Percentiles rank a stretch among this genome's conserved stretches.
Conservation (phyloP, 2,888 invertebrate species). For the Scelioninae gen. 1 region DNA sequence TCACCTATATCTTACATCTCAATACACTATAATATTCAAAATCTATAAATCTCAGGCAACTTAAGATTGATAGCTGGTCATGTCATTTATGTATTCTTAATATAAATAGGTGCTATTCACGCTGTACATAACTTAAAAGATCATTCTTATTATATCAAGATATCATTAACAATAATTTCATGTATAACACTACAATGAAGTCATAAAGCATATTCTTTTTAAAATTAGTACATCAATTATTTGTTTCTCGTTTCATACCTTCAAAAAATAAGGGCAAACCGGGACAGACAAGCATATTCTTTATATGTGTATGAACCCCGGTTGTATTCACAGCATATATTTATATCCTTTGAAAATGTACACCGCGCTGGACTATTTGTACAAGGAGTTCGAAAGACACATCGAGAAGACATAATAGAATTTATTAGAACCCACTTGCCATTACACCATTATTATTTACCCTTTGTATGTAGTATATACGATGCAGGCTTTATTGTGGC, state of each 20-base stretch:
- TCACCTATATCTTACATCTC: constrained; percentile 1
- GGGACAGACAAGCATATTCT: not conserved
- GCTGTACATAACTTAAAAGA: not conserved
- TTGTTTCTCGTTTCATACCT: constrained; percentile 12
- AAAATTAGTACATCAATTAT: constrained; percentile 8
- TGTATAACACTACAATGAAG: not conserved
- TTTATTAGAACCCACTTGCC: constrained; percentile 78
- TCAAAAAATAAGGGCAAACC: constrained; percentile 26
- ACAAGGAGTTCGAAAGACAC: constrained; percentile 64
- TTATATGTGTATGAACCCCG: not conserved
- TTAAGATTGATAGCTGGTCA: too few species aligned
- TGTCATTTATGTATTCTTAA: too few species aligned
- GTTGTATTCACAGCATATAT: constrained; percentile 35
- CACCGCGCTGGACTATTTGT: constrained; percentile 45
- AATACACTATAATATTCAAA: constrained; percentile 3
- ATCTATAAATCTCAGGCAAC: not conserved
- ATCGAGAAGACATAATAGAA: constrained; percentile 73
- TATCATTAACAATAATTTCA: not conserved
- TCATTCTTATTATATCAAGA: too few species aligned
- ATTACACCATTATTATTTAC: constrained; percentile 74
- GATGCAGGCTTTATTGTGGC: constrained; percentile 72
- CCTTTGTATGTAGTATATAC: constrained; percentile 47
- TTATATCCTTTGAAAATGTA: constrained; percentile 53
- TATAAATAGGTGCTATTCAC: too few species aligned
- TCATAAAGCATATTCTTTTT: constrained; percentile 4